phyloP scores from a whole-genome alignment of 37 sponge, comb jelly and placozoan species.

The Haliclona indistincta region DNA sequence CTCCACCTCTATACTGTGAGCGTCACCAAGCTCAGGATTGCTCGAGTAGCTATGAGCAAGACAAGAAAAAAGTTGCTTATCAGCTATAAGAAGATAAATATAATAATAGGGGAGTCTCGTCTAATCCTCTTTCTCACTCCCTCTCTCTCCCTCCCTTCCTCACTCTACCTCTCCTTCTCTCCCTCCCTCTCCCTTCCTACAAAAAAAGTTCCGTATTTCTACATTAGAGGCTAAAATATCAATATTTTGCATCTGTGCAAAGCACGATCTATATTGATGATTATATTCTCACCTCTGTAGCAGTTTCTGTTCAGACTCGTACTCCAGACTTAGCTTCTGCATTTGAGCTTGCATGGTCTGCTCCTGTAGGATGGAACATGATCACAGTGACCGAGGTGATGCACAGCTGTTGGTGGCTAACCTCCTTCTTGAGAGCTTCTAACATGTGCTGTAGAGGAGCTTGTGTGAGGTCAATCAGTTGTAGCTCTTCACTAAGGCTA shows the following conservation, averaged over 20 bases:
- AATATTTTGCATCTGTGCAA: background rate
- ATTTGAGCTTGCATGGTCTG: background rate
- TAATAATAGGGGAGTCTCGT: too few species aligned
- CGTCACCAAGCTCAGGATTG: slow-evolving; percentile 56
- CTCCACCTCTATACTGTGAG: slow-evolving; percentile 50
- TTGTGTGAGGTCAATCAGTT: slow-evolving; percentile 63
- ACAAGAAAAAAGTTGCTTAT: too few species aligned
- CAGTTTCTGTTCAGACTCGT: slow-evolving; percentile 4
- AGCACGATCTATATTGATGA: background rate
- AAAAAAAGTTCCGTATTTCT: background rate
- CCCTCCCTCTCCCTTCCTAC: background rate
- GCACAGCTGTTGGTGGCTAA: background rate
- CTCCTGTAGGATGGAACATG: background rate
- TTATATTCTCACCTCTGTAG: background rate
- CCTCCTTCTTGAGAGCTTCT: slow-evolving; percentile 49
- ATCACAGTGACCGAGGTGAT: background rate
- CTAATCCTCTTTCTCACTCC: too few species aligned
- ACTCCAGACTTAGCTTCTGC: background rate
- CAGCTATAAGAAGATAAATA: too few species aligned
- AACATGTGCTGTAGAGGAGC: slow-evolving; percentile 52
- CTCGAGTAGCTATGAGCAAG: slow-evolving; percentile 49
- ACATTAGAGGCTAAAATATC: background rate
- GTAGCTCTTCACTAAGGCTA: slow-evolving; percentile 29
- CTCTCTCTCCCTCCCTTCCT: too few species aligned
- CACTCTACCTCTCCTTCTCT: background rate